These are phyloP conservation scores for Mobula hypostoma DNA, from an alignment of 2,113 vertebrate genomes.

Conservation along the genomic window DNA sequence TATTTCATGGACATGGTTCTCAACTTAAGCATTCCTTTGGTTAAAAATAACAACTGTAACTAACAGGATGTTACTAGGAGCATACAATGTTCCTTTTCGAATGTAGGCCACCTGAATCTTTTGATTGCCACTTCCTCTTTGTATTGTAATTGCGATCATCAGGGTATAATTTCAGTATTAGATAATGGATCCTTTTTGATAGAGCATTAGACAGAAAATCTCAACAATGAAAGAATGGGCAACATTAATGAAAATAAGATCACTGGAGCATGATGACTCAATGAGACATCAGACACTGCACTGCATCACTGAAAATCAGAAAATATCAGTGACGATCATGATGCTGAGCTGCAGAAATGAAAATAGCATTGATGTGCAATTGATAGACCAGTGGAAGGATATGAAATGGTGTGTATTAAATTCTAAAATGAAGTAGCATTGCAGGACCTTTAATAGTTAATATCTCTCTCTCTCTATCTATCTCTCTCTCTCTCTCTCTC, in stretches of 20 bases:
- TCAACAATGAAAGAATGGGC: neutral
- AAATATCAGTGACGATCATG: neutral
- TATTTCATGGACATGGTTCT: neutral
- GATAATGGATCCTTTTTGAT: neutral
- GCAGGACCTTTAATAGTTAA: neutral
- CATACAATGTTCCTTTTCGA: neutral
- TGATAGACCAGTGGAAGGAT: neutral
- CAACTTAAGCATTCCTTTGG: neutral
- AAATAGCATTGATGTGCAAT: neutral
- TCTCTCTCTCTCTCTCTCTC: too few relatives aligned
- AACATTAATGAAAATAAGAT: neutral
- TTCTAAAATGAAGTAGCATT: neutral
- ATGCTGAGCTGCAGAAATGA: neutral
- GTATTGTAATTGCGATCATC: neutral
- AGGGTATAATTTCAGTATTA: neutral
- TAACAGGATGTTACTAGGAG: neutral
- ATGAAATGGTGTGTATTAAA: neutral
- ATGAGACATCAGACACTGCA: neutral
- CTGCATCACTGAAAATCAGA: neutral
- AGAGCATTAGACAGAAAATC: neutral
- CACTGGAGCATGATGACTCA: neutral
- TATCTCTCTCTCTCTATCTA: too few relatives aligned
- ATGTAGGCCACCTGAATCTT: neutral
- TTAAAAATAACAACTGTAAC: neutral
- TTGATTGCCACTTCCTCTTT: neutral